A percentile compares a stretch with the other conserved stretches of the same genome.
Evolutionary conservation across 2,888 invertebrate species (phyloP).

Genomic region (Aphidius colemani): DNA sequence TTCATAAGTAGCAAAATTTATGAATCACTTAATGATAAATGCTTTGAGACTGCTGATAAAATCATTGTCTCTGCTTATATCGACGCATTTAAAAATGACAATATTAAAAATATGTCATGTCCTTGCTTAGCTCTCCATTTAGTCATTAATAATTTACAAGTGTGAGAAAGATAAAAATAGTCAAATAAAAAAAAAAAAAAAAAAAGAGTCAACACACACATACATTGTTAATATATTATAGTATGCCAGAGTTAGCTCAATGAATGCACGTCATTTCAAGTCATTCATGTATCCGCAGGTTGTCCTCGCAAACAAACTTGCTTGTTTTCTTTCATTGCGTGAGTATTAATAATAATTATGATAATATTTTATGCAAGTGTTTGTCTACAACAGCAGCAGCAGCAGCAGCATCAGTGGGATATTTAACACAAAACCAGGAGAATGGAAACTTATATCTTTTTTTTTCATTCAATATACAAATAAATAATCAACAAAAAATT

Average conservation of each 20-base stretch:
- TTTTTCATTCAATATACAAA: background rate
- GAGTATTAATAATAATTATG: slow-evolving; percentile 18
- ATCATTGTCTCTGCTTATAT: no score
- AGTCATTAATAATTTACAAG: slow-evolving; percentile 38
- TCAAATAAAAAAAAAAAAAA: slow-evolving; percentile 23
- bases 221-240: slow-evolving; percentile 38
- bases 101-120: slow-evolving; percentile 50
- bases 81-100: background rate
- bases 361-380: slow-evolving; percentile 20
- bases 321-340: slow-evolving; percentile 28
- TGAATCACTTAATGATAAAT: no score
- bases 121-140: slow-evolving; percentile 43
- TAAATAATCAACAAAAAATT: no score
- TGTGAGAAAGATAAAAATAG: slow-evolving; percentile 17
- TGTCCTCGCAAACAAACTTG: slow-evolving; percentile 45
- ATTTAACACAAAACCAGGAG: no score
- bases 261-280: slow-evolving; percentile 56
- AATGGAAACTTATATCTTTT: background rate
- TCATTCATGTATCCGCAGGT: slow-evolving; percentile 56
- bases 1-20: no score
- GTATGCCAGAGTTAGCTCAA: slow-evolving; percentile 48
- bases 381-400: slow-evolving; percentile 18
- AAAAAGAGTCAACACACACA: slow-evolving; percentile 20
- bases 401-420: slow-evolving; percentile 15
- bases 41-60: no score